Evolutionary conservation across 1,140 invertebrate species (phyloP).

Genomic region (Zaprionus africanus): DNA sequence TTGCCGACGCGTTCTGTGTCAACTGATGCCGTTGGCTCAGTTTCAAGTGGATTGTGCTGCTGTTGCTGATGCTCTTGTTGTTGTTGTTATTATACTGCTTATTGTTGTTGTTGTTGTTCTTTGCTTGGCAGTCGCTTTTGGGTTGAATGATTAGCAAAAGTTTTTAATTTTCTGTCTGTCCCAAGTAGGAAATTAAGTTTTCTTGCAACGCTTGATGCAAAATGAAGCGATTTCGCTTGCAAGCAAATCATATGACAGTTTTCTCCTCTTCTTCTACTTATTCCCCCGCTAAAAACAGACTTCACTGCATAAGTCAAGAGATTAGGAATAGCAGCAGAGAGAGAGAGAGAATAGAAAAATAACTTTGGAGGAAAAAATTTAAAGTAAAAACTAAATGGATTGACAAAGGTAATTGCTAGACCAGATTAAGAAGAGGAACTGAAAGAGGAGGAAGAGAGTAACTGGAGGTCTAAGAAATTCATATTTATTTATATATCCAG

Average conservation of each 20-base stretch:
- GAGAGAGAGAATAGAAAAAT: neutral
- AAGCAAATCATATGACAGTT: neutral
- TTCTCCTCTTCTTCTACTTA: neutral
- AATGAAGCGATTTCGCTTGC: neutral
- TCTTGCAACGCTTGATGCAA: constrained; percentile 10
- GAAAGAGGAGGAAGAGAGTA: too few relatives aligned
- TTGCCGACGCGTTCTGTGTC: constrained; percentile 25
- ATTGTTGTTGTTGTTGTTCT: neutral
- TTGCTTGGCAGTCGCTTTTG: constrained; percentile 27
- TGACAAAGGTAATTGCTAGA: constrained; percentile 14
- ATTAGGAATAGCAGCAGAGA: neutral
- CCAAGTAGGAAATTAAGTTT: constrained; percentile 39
- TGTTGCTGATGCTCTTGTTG: neutral
- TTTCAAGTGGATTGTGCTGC: constrained; percentile 5
- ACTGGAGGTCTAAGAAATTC: too few relatives aligned
- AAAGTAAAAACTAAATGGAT: constrained; percentile 11
- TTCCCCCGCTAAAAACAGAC: neutral
- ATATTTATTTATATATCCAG: too few relatives aligned
- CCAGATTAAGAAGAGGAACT: too few relatives aligned
- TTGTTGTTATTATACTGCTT: too few relatives aligned
- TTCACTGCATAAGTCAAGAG: neutral
- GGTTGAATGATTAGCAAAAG: constrained; percentile 50
- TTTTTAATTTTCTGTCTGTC: constrained; percentile 46
- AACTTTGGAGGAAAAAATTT: constrained; percentile 6
- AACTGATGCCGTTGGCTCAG: constrained; percentile 17